Percentiles rank a stretch among this genome's conserved stretches.
Conservation (phyloP, 2,113 vertebrate genomes). For the Anser brachyrhynchus region DNA sequence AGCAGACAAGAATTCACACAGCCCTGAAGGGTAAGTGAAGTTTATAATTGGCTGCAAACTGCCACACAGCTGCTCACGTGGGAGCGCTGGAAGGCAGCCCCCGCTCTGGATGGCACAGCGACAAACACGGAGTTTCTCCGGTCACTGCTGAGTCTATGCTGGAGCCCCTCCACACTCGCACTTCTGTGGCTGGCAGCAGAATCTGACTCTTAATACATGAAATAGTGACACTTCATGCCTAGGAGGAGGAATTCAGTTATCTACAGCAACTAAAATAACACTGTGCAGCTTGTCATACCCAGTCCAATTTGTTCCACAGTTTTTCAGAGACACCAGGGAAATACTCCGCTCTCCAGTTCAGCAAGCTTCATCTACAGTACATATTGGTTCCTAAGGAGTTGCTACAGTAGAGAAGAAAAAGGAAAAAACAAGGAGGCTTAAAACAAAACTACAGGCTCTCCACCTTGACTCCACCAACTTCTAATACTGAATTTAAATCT, state of each 20-base stretch:
- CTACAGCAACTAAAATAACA: constrained; percentile 55
- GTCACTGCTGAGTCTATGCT: background rate
- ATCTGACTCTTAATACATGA: background rate
- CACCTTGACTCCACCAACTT: background rate
- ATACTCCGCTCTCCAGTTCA: constrained; percentile 54
- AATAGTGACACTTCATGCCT: constrained; percentile 36
- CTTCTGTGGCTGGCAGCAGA: background rate
- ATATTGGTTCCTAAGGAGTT: constrained; percentile 54
- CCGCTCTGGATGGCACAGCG: background rate
- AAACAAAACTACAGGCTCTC: background rate
- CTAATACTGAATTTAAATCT: background rate
- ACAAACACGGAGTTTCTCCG: background rate
- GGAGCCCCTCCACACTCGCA: background rate
- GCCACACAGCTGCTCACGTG: accelerated
- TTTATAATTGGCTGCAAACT: background rate
- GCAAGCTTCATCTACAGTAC: constrained; percentile 49
- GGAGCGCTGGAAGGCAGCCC: background rate
- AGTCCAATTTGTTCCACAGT: constrained; percentile 57
- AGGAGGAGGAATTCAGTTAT: constrained; percentile 60
- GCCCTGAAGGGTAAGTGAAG: background rate
- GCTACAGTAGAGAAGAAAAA: background rate
- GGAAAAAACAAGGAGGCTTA: background rate
- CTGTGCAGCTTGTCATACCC: constrained; percentile 60
- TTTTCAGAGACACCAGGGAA: constrained; percentile 62
- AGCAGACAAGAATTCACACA: background rate